These are phyloP conservation scores for Lutraria rhynchaena DNA, from an alignment of 1,140 invertebrate genomes.

Conservation along the genomic window DNA sequence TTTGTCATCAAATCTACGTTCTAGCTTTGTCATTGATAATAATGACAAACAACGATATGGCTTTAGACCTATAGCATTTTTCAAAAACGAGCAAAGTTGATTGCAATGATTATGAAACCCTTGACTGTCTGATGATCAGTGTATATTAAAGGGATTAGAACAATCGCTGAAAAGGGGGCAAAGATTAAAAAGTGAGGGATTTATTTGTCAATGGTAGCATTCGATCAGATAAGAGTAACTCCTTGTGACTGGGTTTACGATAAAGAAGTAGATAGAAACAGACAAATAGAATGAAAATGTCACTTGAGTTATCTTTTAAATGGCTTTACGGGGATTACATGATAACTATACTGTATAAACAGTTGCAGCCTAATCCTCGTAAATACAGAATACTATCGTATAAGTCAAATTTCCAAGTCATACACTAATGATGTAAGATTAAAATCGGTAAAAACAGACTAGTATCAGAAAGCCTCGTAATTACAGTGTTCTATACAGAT, in stretches of 20 bases:
- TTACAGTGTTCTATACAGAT: no score
- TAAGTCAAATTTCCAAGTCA: no score
- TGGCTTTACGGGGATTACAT: slow-evolving; percentile 15
- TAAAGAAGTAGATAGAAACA: slow-evolving; percentile 4
- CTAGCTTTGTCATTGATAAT: no score
- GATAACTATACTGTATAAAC: slow-evolving; percentile 29
- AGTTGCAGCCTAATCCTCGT: no score
- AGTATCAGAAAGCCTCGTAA: no score
- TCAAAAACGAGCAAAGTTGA: neutral
- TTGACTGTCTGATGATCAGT: neutral
- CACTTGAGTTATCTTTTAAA: slow-evolving; percentile 17
- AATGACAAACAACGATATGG: no score
- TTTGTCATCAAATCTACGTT: no score
- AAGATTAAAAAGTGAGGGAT: slow-evolving; percentile 21
- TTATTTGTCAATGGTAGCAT: slow-evolving; percentile 11
- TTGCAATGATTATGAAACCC: neutral
- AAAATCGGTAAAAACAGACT: no score
- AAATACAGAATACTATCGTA: no score
- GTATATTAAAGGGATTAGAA: slow-evolving; percentile 6
- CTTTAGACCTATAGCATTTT: no score
- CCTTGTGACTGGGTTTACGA: neutral
- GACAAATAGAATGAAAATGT: slow-evolving; percentile 3
- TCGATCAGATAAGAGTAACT: slow-evolving; percentile 16
- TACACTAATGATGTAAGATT: no score
- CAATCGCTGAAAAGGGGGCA: slow-evolving; percentile 5